A percentile compares a stretch with the other conserved stretches of the same genome.
These are phyloP conservation scores for Antidorcas marsupialis DNA, from an alignment of 2,113 vertebrate species.

Conservation along the genomic window DNA sequence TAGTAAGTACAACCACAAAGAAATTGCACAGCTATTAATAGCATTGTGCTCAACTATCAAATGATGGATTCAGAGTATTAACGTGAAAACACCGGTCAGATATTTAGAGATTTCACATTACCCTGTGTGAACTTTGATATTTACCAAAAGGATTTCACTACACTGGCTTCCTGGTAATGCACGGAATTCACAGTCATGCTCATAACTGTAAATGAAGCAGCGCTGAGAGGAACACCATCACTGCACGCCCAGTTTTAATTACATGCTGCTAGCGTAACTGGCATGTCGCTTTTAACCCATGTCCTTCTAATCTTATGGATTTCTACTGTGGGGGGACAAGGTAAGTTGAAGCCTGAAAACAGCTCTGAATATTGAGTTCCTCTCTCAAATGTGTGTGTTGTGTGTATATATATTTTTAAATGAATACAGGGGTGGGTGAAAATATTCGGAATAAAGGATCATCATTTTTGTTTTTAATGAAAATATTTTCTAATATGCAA, in stretches of 20 bases:
- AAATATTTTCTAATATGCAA: neutral
- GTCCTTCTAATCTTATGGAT: neutral
- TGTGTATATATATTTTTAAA: neutral
- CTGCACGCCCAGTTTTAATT: neutral
- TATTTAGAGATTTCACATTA: neutral
- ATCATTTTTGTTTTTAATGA: neutral
- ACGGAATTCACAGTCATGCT: neutral
- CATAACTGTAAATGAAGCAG: neutral
- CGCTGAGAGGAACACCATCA: neutral
- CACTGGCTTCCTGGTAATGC: neutral
- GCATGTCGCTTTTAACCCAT: neutral
- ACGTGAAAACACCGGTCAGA: neutral
- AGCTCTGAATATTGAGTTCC: neutral
- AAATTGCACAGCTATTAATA: neutral
- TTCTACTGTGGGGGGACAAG: neutral
- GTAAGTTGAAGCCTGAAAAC: neutral
- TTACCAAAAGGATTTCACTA: neutral
- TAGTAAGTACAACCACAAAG: neutral
- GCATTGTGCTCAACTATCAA: neutral
- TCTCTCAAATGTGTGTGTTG: neutral
- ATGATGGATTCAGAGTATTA: neutral
- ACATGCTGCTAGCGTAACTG: neutral
- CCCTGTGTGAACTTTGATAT: conserved; percentile 11
- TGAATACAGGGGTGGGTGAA: neutral
- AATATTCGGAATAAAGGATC: neutral